Evolutionary conservation across 2,797 vertebrate genomes (phyloP).

Genomic region (Enteromius fasciolatus): DNA sequence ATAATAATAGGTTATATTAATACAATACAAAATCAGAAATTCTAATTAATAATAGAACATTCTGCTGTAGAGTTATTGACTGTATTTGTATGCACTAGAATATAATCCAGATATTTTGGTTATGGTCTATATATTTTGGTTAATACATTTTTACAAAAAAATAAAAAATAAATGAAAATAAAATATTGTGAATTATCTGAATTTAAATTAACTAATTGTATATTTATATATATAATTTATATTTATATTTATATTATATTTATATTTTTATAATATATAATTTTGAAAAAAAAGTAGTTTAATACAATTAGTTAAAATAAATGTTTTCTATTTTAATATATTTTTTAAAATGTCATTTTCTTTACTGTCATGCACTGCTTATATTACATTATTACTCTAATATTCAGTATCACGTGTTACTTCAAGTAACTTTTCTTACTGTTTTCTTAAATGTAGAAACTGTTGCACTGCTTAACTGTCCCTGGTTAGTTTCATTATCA

Average conservation of each 20-base stretch:
- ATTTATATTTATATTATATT: too few species aligned
- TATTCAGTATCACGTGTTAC: background rate
- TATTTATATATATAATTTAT: too few species aligned
- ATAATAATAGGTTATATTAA: too few species aligned
- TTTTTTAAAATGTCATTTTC: background rate
- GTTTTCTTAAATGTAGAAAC: background rate
- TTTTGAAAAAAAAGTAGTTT: too few species aligned
- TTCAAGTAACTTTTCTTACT: background rate
- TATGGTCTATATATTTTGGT: background rate
- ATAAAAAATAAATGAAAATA: too few species aligned
- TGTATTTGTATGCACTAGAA: background rate
- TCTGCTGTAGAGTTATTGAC: background rate
- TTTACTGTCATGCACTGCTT: background rate
- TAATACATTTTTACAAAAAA: background rate
- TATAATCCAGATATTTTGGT: background rate
- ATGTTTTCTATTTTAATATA: too few species aligned
- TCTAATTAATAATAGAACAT: background rate
- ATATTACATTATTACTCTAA: background rate
- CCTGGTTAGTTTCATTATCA: background rate
- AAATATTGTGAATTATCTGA: background rate
- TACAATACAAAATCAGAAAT: background rate
- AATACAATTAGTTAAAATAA: too few species aligned
- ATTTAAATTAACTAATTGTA: background rate
- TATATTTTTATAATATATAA: too few species aligned
- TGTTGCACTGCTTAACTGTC: background rate